Percentiles rank a stretch among this genome's conserved stretches.
Evolutionary conservation across 2,888 invertebrate genomes (phyloP).

Genomic region (Drosophila testacea): DNA sequence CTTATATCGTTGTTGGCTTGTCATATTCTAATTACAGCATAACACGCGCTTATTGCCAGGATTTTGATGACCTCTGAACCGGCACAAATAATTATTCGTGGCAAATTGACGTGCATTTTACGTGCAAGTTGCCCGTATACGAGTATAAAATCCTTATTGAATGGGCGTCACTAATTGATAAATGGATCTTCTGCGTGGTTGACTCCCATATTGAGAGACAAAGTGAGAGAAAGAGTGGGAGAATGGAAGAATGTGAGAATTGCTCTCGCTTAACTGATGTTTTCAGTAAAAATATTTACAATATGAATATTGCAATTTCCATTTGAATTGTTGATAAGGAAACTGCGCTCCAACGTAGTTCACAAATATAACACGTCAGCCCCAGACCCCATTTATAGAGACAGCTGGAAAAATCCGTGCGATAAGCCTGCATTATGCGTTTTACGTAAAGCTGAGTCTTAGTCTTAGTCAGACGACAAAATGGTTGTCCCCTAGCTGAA

Average conservation of each 20-base stretch:
- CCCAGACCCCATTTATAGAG: neutral
- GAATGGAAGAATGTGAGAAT: neutral
- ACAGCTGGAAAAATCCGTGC: neutral
- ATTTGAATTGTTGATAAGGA: conserved; percentile 54
- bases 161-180: conserved; percentile 80
- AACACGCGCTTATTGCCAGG: conserved; percentile 74
- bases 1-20: conserved; percentile 29
- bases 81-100: conserved; percentile 40
- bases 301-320: conserved; percentile 31
- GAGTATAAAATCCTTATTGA: conserved; percentile 55
- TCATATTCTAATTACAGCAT: conserved; percentile 78
- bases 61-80: conserved; percentile 67
- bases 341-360: conserved; percentile 51
- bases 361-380: conserved; percentile 41
- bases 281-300: conserved; percentile 33
- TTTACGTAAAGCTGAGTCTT: conserved; percentile 16
- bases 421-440: conserved; percentile 10
- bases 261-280: neutral
- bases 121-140: conserved; percentile 62
- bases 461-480: conserved; percentile 53
- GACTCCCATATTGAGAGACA: conserved; percentile 37
- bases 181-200: conserved; percentile 69
- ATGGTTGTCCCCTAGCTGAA: conserved; percentile 39
- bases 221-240: neutral
- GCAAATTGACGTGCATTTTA: conserved; percentile 71